Evolutionary conservation across 2,888 invertebrate genomes (phyloP).

Genomic region (Schizaphis graminum): DNA sequence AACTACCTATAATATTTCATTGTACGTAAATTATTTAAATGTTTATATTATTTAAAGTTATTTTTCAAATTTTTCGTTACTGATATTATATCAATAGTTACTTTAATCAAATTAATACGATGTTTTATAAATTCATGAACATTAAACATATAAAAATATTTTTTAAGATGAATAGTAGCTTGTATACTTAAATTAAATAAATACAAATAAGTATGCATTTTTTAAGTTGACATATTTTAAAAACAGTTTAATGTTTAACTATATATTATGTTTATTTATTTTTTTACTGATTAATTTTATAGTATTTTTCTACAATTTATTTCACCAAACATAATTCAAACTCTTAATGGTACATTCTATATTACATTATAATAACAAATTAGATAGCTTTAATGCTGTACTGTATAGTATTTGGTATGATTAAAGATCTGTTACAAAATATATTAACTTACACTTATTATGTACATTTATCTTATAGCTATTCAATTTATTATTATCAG

Average conservation of each 20-base stretch:
- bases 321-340: background rate
- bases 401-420: background rate
- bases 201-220: background rate
- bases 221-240: background rate
- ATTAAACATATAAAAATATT: background rate
- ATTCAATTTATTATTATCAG: background rate
- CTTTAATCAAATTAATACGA: background rate
- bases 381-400: background rate
- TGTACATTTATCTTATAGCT: background rate
- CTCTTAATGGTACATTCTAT: background rate
- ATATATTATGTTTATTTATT: background rate
- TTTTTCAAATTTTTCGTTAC: background rate
- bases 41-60: background rate
- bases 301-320: background rate
- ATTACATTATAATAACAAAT: background rate
- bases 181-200: background rate
- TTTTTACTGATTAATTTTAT: background rate
- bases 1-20: background rate
- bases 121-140: background rate
- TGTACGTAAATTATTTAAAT: background rate
- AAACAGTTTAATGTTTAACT: background rate
- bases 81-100: background rate
- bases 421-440: background rate
- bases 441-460: background rate
- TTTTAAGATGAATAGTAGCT: background rate